These are phyloP conservation scores for Homalodisca vitripennis DNA, from an alignment of 1,140 invertebrate species.

Conservation along the genomic window DNA sequence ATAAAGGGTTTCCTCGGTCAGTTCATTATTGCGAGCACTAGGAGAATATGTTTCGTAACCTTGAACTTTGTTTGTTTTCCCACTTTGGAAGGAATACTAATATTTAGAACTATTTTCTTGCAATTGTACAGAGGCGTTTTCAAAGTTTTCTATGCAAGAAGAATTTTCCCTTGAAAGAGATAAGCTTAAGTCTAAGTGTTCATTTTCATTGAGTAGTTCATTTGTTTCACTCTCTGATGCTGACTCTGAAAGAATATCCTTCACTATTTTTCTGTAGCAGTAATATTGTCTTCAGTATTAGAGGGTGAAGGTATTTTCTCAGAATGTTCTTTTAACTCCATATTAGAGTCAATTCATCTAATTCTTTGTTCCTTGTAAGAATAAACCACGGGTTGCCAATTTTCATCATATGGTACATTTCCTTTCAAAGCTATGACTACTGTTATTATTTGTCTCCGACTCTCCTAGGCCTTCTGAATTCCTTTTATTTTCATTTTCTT, in stretches of 20 bases:
- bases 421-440: neutral
- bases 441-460: neutral
- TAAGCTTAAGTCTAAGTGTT: neutral
- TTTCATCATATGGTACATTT: constrained; percentile 7
- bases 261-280: no score
- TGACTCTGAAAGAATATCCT: no score
- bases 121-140: no score
- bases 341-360: constrained; percentile 5
- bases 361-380: neutral
- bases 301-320: neutral
- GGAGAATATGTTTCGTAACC: constrained; percentile 9
- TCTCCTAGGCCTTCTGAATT: neutral
- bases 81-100: neutral
- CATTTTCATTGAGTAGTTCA: neutral
- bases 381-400: constrained; percentile 16
- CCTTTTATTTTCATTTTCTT: constrained; percentile 27
- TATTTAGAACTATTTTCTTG: neutral
- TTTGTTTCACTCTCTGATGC: neutral
- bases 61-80: neutral
- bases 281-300: no score
- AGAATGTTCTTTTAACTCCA: neutral
- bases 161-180: neutral
- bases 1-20: neutral
- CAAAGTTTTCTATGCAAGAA: neutral
- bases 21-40: neutral